Conservation (phyloP, 2,888 invertebrate species). For the Dione vanillae region DNA sequence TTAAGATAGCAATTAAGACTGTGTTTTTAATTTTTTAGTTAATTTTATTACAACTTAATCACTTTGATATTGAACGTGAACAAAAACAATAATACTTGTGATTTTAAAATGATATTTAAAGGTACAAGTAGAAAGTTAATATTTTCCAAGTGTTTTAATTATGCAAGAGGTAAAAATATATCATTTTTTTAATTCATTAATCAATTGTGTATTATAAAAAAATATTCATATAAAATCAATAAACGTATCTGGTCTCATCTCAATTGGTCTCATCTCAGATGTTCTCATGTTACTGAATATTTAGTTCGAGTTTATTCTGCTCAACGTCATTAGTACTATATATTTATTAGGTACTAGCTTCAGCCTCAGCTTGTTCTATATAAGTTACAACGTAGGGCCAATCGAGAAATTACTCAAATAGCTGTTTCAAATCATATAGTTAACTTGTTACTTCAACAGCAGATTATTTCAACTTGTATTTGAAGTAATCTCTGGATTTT, state of each 20-base stretch:
- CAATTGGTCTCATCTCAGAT: conserved; percentile 23
- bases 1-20: conserved; percentile 3
- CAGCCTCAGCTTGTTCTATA: no score
- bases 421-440: no score
- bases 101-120: conserved; percentile 20
- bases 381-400: background rate
- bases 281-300: conserved; percentile 31
- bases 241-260: conserved; percentile 28
- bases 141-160: conserved; percentile 3
- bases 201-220: no score
- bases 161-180: no score
- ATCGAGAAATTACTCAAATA: background rate
- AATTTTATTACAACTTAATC: conserved; percentile 33
- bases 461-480: background rate
- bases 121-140: conserved; percentile 28
- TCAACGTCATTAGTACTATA: background rate
- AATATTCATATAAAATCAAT: conserved; percentile 11
- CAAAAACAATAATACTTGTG: conserved; percentile 21
- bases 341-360: background rate
- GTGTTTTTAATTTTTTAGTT: background rate
- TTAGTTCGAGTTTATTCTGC: conserved; percentile 5
- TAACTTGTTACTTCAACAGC: background rate
- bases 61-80: conserved; percentile 18
- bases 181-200: no score
- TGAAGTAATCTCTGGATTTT: background rate